phyloP scores from a whole-genome alignment of 2,797 vertebrate genomes.

The Falco cherrug region DNA sequence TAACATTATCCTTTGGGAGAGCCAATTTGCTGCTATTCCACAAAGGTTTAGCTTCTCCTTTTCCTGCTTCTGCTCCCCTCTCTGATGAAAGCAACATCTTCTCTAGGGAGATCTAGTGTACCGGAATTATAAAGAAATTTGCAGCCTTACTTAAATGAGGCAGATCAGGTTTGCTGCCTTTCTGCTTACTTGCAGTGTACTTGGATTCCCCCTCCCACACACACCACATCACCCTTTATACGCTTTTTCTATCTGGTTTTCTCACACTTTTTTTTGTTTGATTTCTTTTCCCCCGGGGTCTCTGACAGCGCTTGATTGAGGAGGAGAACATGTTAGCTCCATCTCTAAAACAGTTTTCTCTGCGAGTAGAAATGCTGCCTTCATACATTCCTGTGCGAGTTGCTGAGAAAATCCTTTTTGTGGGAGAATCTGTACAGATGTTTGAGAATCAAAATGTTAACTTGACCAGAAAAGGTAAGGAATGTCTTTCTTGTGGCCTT shows the following conservation, averaged over 20 bases:
- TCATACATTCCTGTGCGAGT: constrained; percentile 95
- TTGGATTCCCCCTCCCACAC: background rate
- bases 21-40: background rate
- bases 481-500: background rate
- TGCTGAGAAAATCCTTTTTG: constrained; percentile 98
- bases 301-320: constrained; percentile 89
- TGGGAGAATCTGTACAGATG: constrained; percentile 99
- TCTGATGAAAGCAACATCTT: background rate
- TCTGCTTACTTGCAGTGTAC: background rate
- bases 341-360: constrained; percentile 95
- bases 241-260: background rate
- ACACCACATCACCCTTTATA: background rate
- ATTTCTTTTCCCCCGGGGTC: background rate
- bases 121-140: background rate
- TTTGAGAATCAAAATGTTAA: constrained; percentile 97
- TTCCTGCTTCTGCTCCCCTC: background rate
- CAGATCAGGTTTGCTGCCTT: background rate
- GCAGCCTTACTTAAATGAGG: background rate
- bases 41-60: background rate
- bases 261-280: background rate
- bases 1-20: background rate
- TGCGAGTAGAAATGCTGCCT: constrained; percentile 94
- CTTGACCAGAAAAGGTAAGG: constrained; percentile 90
- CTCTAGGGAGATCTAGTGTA: background rate
- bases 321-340: constrained; percentile 99